Conservation (phyloP, 2,888 invertebrate genomes). For the Galerucella nymphaeae region DNA sequence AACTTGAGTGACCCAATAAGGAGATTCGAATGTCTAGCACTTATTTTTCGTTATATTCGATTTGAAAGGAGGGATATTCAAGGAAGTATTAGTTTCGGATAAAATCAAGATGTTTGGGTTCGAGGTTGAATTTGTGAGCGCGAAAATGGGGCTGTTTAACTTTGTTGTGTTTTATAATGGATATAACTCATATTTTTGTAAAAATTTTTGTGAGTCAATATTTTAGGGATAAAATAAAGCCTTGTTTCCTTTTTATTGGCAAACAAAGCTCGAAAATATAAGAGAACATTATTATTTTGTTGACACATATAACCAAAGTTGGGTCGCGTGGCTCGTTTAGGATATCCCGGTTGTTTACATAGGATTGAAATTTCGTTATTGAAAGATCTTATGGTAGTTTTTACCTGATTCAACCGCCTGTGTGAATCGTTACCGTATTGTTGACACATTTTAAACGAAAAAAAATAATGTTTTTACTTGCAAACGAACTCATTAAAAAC, state of each 20-base stretch:
- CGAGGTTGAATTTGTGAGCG: no score
- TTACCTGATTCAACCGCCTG: background rate
- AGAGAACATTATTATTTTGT: background rate
- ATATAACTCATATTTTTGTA: background rate
- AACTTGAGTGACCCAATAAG: no score
- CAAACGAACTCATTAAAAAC: background rate
- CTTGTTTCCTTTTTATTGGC: conserved; percentile 40
- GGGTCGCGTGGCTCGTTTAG: background rate
- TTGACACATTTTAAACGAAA: no score
- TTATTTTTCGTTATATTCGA: no score
- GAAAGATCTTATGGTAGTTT: background rate
- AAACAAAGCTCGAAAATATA: conserved; percentile 26
- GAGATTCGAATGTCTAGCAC: no score
- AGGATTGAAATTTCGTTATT: background rate
- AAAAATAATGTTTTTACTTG: background rate
- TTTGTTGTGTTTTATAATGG: background rate
- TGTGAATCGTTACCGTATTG: no score
- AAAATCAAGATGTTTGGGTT: no score
- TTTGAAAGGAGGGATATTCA: no score
- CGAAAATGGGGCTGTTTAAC: background rate
- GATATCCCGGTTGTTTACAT: background rate
- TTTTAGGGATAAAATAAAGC: conserved; percentile 23
- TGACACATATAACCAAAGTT: background rate
- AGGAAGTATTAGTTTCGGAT: no score
- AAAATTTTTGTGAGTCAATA: conserved; percentile 18